Percentiles rank a stretch among this genome's conserved stretches.
These are phyloP conservation scores for Ciconia maguari DNA, from an alignment of 2,113 vertebrate species.

Conservation along the genomic window DNA sequence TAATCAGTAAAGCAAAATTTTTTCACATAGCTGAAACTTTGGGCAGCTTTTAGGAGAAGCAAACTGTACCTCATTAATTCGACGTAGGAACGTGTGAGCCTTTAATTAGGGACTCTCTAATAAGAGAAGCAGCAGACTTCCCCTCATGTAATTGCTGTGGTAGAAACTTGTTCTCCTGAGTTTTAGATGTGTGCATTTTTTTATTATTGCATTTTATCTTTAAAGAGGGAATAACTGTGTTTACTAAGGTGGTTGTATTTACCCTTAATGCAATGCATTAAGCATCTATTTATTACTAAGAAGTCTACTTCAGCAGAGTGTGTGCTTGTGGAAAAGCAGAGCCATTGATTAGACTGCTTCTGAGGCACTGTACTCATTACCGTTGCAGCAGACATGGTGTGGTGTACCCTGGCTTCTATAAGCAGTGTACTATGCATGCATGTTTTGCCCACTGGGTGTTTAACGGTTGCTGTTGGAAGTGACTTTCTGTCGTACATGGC, in stretches of 20 bases:
- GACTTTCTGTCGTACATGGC: background rate
- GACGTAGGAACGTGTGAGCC: background rate
- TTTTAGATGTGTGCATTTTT: background rate
- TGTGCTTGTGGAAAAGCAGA: background rate
- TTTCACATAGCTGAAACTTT: background rate
- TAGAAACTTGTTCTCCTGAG: conserved; percentile 11
- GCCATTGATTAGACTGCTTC: conserved; percentile 34
- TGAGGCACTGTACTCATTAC: background rate
- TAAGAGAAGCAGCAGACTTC: background rate
- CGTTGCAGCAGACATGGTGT: background rate
- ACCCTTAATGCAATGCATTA: conserved; percentile 35
- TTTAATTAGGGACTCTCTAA: conserved; percentile 31
- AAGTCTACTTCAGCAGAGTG: background rate
- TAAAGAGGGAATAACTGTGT: conserved; percentile 15
- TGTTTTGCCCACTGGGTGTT: background rate
- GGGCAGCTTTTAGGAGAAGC: background rate
- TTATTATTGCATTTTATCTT: conserved; percentile 12
- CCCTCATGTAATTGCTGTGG: background rate
- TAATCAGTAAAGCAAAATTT: background rate
- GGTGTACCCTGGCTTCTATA: background rate
- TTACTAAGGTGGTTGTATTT: conserved; percentile 32
- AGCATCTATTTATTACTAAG: conserved; percentile 35
- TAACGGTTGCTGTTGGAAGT: background rate
- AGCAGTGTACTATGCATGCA: background rate
- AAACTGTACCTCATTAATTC: conserved; percentile 12